Evolutionary conservation across 2,113 vertebrate genomes (phyloP), one percentile per base, ranked within the genome.

Genomic region (Vulpes vulpes): DNA sequence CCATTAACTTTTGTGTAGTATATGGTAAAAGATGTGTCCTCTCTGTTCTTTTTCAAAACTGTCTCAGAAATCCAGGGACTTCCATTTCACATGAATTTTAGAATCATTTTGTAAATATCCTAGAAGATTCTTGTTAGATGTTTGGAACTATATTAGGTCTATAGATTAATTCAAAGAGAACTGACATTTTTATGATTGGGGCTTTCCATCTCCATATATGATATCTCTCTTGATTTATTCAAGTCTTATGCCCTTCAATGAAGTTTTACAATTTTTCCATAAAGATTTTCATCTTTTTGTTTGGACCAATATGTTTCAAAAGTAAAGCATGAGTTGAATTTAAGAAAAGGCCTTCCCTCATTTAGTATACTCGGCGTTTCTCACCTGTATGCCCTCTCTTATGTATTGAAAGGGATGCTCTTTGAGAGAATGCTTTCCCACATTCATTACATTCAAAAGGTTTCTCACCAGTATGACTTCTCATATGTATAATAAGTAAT

Each of bases 401-500:
- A 59, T 98, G 98, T 55, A 96, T 89, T 64, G 97, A 97, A 91
- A 98, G 97, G 11, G 97, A 97, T 62, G 97, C 90, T 57, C 96
- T 97, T 74, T 98, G 97, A 88, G 97, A 96, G 73, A 98, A 98
- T 2, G 97, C 92, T 90, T 98, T 98, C 30, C 98, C 95, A 90
- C 98, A 98, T 43, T 96, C 86, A 84, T 95, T 93, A 93, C 98
- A 98, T 62, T 96, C 94, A 95, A 97, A 98, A 22, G 98, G 97
- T 53, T 98, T 98, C 64, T 98, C 98, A 12, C 97, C 98, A 3
- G 97, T 98, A n/a, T 98, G 98, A 79, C 95, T 97, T 95, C 98
- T 97, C 86, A 97, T 96, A 53, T 98, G 98, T 83, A 97, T 96
- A 67, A 97, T 96, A 67, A 98, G 97, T 67, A 97, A 95, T 20